Conservation (phyloP, 2,888 invertebrate genomes). For the Lymantria dispar region DNA sequence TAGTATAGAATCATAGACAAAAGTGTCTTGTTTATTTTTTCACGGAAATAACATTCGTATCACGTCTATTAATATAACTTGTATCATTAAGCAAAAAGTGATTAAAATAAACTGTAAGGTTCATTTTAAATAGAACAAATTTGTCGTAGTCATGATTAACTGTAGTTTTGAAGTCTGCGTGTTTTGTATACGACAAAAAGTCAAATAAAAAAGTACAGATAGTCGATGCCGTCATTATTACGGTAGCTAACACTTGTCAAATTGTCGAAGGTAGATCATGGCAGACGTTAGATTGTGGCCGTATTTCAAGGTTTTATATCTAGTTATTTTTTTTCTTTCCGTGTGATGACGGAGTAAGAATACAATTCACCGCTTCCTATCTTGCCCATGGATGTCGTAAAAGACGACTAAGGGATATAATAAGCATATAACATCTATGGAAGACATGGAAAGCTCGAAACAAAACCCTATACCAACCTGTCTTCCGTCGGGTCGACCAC, state of each 20-base stretch:
- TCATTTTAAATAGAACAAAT: not conserved
- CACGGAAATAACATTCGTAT: not conserved
- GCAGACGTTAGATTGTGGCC: not conserved
- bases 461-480: no score
- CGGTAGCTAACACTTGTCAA: not conserved
- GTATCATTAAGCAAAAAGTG: slow-evolving; percentile 1
- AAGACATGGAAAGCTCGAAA: no score
- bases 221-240: not conserved
- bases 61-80: not conserved
- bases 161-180: not conserved
- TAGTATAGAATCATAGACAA: no score
- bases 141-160: not conserved
- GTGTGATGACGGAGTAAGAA: no score
- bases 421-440: no score
- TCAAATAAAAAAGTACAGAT: not conserved
- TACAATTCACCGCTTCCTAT: no score
- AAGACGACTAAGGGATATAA: no score
- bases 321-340: no score
- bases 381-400: no score
- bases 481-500: no score
- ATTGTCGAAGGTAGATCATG: not conserved
- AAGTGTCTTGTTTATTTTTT: no score
- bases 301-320: no score
- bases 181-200: not conserved
- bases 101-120: not conserved